A percentile compares a stretch with the other conserved stretches of the same genome.
These are phyloP conservation scores for Calcarius ornatus DNA, from an alignment of 2,113 vertebrate species.

Conservation along the genomic window DNA sequence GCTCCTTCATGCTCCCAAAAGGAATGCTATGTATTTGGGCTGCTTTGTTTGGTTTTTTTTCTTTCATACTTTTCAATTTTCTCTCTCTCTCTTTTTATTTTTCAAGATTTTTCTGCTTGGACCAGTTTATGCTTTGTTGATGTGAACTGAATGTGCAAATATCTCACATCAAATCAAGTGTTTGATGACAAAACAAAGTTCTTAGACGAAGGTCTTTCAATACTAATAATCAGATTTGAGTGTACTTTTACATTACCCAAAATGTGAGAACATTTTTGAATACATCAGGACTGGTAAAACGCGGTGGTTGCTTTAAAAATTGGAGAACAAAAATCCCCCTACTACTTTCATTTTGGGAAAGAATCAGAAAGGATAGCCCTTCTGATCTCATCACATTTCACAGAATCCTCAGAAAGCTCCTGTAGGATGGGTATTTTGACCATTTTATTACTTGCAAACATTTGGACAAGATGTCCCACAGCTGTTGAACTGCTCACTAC, in stretches of 20 bases:
- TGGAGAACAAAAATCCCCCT: background rate
- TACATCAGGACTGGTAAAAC: background rate
- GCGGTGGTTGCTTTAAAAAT: background rate
- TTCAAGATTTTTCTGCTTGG: background rate
- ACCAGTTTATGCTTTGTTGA: background rate
- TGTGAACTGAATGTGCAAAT: background rate
- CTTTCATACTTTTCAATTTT: background rate
- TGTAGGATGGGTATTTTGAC: background rate
- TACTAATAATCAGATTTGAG: background rate
- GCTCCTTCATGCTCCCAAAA: background rate
- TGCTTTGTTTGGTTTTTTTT: background rate
- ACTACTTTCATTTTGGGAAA: background rate
- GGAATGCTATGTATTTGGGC: background rate
- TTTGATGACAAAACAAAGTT: background rate
- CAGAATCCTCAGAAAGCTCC: background rate
- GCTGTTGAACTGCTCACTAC: background rate
- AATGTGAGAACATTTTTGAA: background rate
- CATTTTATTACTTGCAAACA: background rate
- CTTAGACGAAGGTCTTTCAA: background rate
- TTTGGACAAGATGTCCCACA: background rate
- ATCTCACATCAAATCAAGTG: background rate
- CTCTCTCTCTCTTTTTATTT: accelerated
- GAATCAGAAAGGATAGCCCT: background rate
- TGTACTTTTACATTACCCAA: background rate
- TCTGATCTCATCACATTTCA: accelerated